Evolutionary conservation across 1,140 invertebrate genomes (phyloP), one percentile per base, ranked within the genome.

Genomic region (Pseudobourletiella spinata): DNA sequence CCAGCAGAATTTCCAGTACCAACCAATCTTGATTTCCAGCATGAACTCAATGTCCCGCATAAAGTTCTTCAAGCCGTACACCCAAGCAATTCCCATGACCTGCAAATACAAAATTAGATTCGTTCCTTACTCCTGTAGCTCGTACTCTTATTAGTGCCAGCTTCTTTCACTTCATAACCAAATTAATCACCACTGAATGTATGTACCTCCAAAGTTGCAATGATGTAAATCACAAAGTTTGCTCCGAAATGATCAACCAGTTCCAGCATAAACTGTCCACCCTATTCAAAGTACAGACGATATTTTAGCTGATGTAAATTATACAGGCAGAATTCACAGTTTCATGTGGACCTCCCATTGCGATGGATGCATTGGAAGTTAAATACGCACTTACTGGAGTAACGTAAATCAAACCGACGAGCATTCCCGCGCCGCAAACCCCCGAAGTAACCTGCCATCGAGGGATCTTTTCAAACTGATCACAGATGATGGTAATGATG

Each of bases 211-310:
- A 83, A 76, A 15, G 85, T 83, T 2, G 85, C 86, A 32, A 89
- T 78, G 51, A 89, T 80, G 55, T 89, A 81, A 20, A 87, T 83
- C 56, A 88, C 82, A 65, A 89, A 87, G 20, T 32, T 87, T n/a
- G 85, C 86, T 8, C 85, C 89, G 73, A 88, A 95, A 70, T 84
- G 84, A 73, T 96, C 91, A 25, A 95, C 84, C 30, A 63, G 18
- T 94, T 83, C 87, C 29, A 96, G 77, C 30, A 94, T 82, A 71
- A 86, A 91, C 71, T 90, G 87, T 0, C 92, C 91, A 55, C 89
- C 91, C 90, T 86, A n/a, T n/a, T n/a, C n/a, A 86, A n/a, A 87
- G 69, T 87, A 89, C 44, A 87, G 76, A 4, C 87, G 29, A 11
- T n/a, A n/a, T 39, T 39, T 39, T 39, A 8, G n/a, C 32, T 39